Conservation (phyloP, 2,113 vertebrate species). For the Heterocephalus glaber region DNA sequence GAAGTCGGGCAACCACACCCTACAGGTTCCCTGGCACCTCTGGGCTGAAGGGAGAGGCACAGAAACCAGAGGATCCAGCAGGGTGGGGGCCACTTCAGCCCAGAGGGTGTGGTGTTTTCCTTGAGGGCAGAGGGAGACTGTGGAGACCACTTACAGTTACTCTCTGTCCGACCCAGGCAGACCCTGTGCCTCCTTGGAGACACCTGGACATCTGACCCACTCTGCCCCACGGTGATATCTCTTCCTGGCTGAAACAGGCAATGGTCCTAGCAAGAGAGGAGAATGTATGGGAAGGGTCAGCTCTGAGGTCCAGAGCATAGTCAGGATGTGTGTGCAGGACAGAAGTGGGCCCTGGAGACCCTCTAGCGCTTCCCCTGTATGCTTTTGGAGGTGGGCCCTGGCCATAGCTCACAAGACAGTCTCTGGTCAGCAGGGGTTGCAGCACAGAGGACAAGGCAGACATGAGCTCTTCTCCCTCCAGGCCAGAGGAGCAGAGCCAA, state of each 20-base stretch:
- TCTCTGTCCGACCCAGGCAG: neutral
- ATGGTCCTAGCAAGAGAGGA: neutral
- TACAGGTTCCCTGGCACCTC: no score
- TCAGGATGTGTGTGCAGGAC: neutral
- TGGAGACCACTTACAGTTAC: neutral
- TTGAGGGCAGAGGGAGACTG: neutral
- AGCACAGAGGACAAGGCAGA: neutral
- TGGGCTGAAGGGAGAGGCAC: no score
- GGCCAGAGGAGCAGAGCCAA: neutral
- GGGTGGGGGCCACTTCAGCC: neutral
- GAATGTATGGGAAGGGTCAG: neutral
- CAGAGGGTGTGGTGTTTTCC: neutral
- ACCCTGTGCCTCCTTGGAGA: neutral
- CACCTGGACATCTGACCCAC: neutral
- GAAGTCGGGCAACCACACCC: neutral
- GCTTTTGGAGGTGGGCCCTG: neutral
- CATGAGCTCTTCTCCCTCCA: neutral
- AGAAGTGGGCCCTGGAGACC: neutral
- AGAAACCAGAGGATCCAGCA: neutral
- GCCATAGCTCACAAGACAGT: neutral
- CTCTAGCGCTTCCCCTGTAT: neutral
- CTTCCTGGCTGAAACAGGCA: neutral
- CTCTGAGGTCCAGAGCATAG: neutral
- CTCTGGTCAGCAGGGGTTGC: neutral
- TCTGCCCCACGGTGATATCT: neutral